Percentiles rank a stretch among this genome's conserved stretches.
Evolutionary conservation across 2,113 vertebrate genomes (phyloP).

Genomic region (Octodon degus): DNA sequence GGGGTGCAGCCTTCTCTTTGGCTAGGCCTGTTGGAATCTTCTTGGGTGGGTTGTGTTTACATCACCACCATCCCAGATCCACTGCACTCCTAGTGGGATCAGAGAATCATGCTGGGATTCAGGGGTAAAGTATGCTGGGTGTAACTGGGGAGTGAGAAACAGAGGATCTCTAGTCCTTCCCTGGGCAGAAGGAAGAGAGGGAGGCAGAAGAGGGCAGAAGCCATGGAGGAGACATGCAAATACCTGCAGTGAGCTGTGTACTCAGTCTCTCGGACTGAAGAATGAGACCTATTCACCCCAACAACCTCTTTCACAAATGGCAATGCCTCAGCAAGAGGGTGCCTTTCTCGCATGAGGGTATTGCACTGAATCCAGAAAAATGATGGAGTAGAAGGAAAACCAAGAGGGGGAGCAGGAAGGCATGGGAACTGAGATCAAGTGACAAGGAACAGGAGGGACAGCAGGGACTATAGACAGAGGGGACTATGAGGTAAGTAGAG

Average conservation of each 20-base stretch:
- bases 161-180: not conserved
- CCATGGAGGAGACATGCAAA: fast-evolving
- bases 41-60: not conserved
- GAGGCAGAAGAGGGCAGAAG: not conserved
- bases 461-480: not conserved
- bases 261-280: not conserved
- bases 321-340: not conserved
- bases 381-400: not conserved
- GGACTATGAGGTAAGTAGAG: not conserved
- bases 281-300: constrained; percentile 27
- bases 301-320: constrained; percentile 9
- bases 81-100: not conserved
- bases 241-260: not conserved
- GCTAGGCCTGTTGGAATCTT: not conserved
- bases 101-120: not conserved
- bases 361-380: not conserved
- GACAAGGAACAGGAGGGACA: not conserved
- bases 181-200: not conserved
- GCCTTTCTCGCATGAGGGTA: not conserved
- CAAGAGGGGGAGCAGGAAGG: too few relatives aligned
- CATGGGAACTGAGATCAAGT: too few relatives aligned
- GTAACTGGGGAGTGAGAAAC: constrained; percentile 49
- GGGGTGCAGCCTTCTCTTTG: not conserved
- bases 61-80: not conserved
- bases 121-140: not conserved